Conservation (phyloP, 2,113 vertebrate species). For the Corythoichthys intestinalis region DNA sequence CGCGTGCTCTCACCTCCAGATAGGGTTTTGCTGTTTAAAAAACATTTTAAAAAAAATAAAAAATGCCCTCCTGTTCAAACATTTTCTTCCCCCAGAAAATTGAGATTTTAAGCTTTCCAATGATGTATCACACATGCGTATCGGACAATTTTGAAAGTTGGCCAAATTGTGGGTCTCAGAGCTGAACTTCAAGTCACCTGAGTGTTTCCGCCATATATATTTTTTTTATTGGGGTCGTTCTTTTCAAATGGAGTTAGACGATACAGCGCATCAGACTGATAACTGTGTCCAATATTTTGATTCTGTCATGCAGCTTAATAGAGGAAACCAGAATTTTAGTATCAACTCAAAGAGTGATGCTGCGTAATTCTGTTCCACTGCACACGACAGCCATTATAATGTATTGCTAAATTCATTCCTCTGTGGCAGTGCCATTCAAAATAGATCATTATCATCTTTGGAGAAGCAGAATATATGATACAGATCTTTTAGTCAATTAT, state of each 20-base stretch:
- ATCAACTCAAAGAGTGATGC: background rate
- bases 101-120: no score
- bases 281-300: background rate
- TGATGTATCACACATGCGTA: no score
- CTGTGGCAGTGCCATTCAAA: background rate
- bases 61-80: no score
- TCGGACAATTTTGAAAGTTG: no score
- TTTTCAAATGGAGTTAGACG: background rate
- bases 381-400: background rate
- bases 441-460: background rate
- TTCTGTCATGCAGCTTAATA: background rate
- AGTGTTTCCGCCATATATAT: no score
- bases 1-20: no score
- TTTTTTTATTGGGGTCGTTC: no score
- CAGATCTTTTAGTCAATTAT: background rate
- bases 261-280: background rate
- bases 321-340: background rate
- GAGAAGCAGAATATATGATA: background rate
- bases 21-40: no score
- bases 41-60: no score
- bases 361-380: background rate
- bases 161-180: no score
- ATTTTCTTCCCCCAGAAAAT: no score
- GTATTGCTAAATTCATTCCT: background rate
- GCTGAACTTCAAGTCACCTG: no score